These are phyloP conservation scores for Microctonus hyperodae DNA, from an alignment of 2,888 invertebrate species.

Conservation along the genomic window DNA sequence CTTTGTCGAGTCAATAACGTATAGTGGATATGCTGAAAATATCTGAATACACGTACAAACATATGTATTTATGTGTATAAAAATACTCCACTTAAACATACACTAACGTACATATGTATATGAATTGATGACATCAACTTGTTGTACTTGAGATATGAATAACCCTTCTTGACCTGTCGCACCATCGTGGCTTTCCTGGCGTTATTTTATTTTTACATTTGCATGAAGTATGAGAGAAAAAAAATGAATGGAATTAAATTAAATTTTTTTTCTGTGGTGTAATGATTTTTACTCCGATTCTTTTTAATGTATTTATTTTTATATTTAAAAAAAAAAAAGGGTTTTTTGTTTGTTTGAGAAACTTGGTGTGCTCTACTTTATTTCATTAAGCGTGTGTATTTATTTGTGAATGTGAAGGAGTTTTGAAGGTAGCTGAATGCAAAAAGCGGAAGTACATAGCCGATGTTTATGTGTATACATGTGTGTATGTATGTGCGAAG, in stretches of 20 bases:
- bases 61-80: constrained; percentile 12
- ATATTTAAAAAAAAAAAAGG: too few species aligned
- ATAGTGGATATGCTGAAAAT: constrained; percentile 1
- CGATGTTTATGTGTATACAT: not conserved
- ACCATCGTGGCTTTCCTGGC: not conserved
- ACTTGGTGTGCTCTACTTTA: not conserved
- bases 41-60: constrained; percentile 13
- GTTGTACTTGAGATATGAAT: constrained; percentile 6
- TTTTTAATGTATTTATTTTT: too few species aligned
- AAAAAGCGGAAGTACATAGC: constrained; percentile 8
- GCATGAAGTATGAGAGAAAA: not conserved
- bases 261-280: too few species aligned
- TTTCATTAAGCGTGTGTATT: constrained; percentile 7
- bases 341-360: not conserved
- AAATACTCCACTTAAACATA: constrained; percentile 7
- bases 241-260: not conserved
- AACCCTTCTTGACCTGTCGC: constrained; percentile 21
- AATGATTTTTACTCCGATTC: too few species aligned
- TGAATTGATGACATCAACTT: not conserved
- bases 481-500: constrained; percentile 11
- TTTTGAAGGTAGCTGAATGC: constrained; percentile 9
- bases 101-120: not conserved
- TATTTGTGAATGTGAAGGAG: not conserved
- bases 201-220: not conserved
- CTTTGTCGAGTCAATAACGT: constrained; percentile 10